Evolutionary conservation across 2,888 invertebrate species (phyloP), one percentile per base, ranked within the genome.

Genomic region (Cepaea hortensis): DNA sequence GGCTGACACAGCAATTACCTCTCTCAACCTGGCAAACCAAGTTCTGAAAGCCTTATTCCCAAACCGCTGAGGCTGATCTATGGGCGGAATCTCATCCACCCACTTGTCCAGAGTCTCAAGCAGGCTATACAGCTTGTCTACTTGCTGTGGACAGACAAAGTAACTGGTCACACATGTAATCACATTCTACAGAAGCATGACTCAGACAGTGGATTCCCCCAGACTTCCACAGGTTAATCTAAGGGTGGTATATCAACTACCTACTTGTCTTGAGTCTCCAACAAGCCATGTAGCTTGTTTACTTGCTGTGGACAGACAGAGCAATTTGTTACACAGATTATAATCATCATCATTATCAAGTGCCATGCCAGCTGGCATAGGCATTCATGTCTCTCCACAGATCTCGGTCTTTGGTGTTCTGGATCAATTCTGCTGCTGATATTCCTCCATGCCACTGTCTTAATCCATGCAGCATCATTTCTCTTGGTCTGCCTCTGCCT

Each of bases 1-100:
- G 7, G 11, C 7, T 11, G 7, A 55, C 55, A 55, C 35, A 20
- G 35, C 5, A 50, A 75, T 73, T 86, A 94, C 94, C 91, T 94
- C 95, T 92, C 96, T 96, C 80, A 99, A 95, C 95, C 96, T 96
- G 20, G 95, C 94, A 90, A 97, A 95, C 97, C 98, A 99, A 23
- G 95, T 96, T 90, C 97, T 96, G 94, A 98, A 99, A 0, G 99
- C 97, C 93, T 96, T 96, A 94, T 99, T 99, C 7, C 99, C 99
- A 95, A 99, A 99, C 88, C 99, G 96, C 94, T 99, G 99, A 0
- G 98, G 98, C 93, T 98, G 98, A 89, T 97, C 96, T 65, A 97
- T 95, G 0, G 98, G 97, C 73, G 98, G 98, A 88, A 96, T 97
- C 88, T 97, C 96, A 91, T 97, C 96, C 81, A 98, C 96, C 94